phyloP scores from a whole-genome alignment of 2,888 invertebrate genomes.

The Mongoloraphidia duomilia region DNA sequence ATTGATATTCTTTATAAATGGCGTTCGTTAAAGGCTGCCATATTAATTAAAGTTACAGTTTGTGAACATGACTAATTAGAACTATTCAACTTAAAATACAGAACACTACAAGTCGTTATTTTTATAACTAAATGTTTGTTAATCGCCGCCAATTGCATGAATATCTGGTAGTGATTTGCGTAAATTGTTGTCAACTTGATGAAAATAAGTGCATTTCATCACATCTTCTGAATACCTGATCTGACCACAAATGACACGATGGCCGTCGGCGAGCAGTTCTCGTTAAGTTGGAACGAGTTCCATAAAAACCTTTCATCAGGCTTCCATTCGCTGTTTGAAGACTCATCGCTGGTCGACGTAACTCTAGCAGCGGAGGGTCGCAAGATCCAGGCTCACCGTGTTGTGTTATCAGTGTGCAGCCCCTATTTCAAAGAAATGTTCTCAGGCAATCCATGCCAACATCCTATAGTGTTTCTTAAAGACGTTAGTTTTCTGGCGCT shows the following conservation, averaged over 20 bases:
- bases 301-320: constrained; percentile 53
- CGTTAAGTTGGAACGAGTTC: constrained; percentile 60
- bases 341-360: constrained; percentile 44
- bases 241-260: no score
- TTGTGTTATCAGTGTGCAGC: constrained; percentile 54
- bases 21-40: no score
- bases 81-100: no score
- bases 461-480: constrained; percentile 45
- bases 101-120: no score
- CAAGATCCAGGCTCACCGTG: constrained; percentile 53
- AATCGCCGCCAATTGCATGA: no score
- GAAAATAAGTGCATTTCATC: constrained; percentile 8
- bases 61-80: no score
- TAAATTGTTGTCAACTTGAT: no score
- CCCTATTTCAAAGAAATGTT: constrained; percentile 58
- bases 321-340: constrained; percentile 43
- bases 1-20: no score
- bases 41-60: no score
- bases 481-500: constrained; percentile 40
- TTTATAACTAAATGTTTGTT: no score
- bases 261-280: constrained; percentile 46
- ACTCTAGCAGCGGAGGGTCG: constrained; percentile 49
- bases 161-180: no score
- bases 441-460: constrained; percentile 48
- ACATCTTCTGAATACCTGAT: constrained; percentile 6